Evolutionary conservation across 2,113 vertebrate species (phyloP), one percentile per base, ranked within the genome.

Genomic region (Poecile atricapillus): DNA sequence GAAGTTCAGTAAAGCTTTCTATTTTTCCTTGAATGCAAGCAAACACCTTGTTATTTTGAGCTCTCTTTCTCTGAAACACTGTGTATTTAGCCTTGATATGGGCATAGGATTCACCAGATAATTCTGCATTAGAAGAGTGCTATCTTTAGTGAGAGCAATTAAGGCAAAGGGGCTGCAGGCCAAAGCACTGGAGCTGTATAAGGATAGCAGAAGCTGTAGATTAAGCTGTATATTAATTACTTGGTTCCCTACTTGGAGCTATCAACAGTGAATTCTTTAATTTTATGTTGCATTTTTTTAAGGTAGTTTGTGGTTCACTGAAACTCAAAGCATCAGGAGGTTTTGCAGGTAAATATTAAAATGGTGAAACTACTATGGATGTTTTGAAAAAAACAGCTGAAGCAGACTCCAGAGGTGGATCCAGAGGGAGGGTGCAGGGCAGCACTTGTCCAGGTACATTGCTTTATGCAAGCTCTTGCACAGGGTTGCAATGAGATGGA

Each of bases 161-260:
- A 97, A 96, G 95, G 95, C 69, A 91, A 92, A 96, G 95, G 94
- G 89, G 95, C 97, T 97, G 93, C 94, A 97, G 97, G 96, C 97
- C 96, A 97, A 85, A 97, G 95, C 31, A 4, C 73, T 69, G 67
- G n/a, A 93, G 86, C 83, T 75, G 52, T 46, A 7, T 83, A 83
- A 94, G 93, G 43, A 83, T 63, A 78, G 76, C 63, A 89, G 82
- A 83, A 94, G 69, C 81, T 89, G 53, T 94, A 94, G 94, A 96
- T 97, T 96, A 97, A 95, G 63, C 84, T 87, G 87, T 94, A 90
- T 93, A 94, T 95, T 96, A 96, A 96, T 97, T 96, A 92, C 71
- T 89, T 5, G 2, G 39, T 93, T 95, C 59, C 91, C 81, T 80
- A 62, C 94, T 91, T 86, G 90, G 75, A 97, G 94, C 84, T 89